Base-by-base conservation (phyloP, 92 coral and sea anemone genomes). In the Epizoanthus stellaris region DNA sequence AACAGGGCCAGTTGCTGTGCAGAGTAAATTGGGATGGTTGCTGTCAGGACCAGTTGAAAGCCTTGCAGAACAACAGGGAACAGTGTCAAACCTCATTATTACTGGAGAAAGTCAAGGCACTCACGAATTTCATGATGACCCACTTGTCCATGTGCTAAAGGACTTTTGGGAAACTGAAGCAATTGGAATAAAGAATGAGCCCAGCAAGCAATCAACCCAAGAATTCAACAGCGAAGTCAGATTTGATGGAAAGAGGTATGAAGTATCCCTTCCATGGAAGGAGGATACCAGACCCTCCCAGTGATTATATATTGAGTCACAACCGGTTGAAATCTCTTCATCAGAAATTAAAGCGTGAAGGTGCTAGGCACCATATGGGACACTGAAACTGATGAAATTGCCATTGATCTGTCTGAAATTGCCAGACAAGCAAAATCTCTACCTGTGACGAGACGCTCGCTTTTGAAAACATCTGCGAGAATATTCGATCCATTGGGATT, bases 131-230 rank as follows among this genome's bases (percentile, higher is more conserved):
- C 47, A 68, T 0, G 20, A 0, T 39, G 90, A 90, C 20, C 84
- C 84, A n/a, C 90, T 82, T n/a, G 73, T 86, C 17, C 84, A 81
- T 52, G 82, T 80, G 60, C 64, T 87, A 23, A 91, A 86, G 71
- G 69, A 77, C 54, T 89, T 89, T 81, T 89, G 95, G 95, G 95
- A 85, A 62, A 89, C 92, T 0, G 95, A 91, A 42, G 81, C 93
- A 8, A 92, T 90, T 59, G 36, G 1, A 30, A 30, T 30, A 30
- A 30, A 30, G 36, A 30, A 30, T 30, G 36, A 30, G 1, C 2
- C 2, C 36, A 30, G 2, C 36, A 0, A 30, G 36, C 36, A 30
- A 0, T 0, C 36, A 47, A 36, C 5, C 6, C 52, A 52, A 14
- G 19, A 38, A n/a, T 88, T 91, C 56, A 60, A 54, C 65, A 83